Evolutionary conservation across 2,113 vertebrate genomes (phyloP).

Genomic region (Callocephalon fimbriatum): DNA sequence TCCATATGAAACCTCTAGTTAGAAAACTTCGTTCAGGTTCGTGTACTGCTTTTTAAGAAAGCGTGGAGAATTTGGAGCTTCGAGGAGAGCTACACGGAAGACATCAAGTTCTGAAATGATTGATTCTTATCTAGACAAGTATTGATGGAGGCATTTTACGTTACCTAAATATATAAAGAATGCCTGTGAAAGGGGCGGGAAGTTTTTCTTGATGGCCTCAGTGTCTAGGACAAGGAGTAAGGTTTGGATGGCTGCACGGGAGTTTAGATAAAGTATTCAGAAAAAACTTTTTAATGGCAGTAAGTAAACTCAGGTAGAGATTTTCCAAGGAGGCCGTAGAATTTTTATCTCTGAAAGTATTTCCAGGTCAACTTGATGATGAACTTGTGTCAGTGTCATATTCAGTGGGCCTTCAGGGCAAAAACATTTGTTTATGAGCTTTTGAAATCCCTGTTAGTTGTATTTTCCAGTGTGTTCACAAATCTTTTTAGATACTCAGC

Average conservation of each 20-base stretch:
- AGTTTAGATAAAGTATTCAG: neutral
- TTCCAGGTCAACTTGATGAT: neutral
- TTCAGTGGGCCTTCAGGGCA: accelerated
- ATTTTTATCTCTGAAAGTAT: neutral
- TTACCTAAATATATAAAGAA: neutral
- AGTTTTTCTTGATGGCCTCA: neutral
- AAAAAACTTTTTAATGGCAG: neutral
- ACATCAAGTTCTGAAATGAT: neutral
- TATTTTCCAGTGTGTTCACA: neutral
- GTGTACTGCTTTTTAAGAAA: neutral
- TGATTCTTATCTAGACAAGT: neutral
- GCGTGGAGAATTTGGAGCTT: neutral
- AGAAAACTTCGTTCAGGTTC: neutral
- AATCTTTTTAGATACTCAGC: neutral
- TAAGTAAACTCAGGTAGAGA: neutral
- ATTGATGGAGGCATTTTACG: neutral
- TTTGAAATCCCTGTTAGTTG: neutral
- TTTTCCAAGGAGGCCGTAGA: neutral
- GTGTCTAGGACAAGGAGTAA: neutral
- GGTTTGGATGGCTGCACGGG: neutral
- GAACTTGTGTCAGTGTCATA: neutral
- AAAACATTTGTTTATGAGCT: neutral
- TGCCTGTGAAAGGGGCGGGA: neutral
- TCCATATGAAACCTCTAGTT: neutral
- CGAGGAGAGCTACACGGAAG: neutral